Evolutionary conservation across 2,888 invertebrate genomes (phyloP), one percentile per base, ranked within the genome.

Genomic region (Halictus quadricinctus): DNA sequence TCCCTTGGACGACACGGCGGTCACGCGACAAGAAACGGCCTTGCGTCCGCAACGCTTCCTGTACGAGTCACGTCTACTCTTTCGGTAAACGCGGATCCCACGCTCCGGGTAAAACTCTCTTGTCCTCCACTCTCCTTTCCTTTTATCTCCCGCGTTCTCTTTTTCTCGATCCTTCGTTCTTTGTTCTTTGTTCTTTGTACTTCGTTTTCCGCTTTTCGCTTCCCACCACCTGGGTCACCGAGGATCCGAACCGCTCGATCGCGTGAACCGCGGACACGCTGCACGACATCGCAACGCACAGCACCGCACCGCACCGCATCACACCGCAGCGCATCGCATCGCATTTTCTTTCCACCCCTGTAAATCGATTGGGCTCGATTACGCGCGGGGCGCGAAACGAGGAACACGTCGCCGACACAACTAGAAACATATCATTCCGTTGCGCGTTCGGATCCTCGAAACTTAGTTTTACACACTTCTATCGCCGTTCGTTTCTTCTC

Each of bases 21-120:
- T 90, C 91, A 92, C 88, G 91, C 92, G 86, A 90, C 92, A 81
- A 94, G 94, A 93, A 94, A 94, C 89, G 94, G 93, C 90, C 93
- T 94, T 81, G 92, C 93, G 87, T 94, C 94, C 84, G 93, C 94
- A 91, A 94, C 94, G 88, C 94, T 94, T 91, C 94, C 94, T 91
- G 94, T 94, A 92, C 93, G 94, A 93, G 93, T 93, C 87, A 93
- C 93, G 80, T 92, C 93, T 93, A 92, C 91, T 90, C 91, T 92
- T 90, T 93, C 94, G 94, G 94, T 94, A 94, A 84, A 94, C 92
- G 91, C 91, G 91, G 84, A 84, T 73, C 81, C 85, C 81, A 80
- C 74, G 54, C 15, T 74, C 54, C 77, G 54, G 43, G 50, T 12
- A 12, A 8, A 58, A 12, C 48, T 29, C 48, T n/a, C 77, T 60